Conservation (phyloP, 2,888 invertebrate species). For the Caenorhabditis doughertyi region DNA sequence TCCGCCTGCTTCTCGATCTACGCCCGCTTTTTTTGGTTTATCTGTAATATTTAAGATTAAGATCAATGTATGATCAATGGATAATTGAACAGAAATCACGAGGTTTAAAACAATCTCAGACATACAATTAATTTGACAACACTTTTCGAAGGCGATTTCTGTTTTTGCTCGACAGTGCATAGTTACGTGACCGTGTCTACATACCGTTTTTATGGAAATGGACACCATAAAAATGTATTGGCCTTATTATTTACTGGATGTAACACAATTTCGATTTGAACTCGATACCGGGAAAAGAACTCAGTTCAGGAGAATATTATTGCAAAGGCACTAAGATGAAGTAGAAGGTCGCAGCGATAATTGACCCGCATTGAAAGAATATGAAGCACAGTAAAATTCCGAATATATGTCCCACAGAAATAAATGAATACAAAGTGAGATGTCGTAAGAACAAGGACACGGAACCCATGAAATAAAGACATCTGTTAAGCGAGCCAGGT, state of each 20-base stretch:
- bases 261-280: background rate
- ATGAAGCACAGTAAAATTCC: background rate
- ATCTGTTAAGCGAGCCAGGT: conserved; percentile 2
- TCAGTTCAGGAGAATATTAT: too few relatives aligned
- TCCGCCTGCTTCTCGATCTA: conserved; percentile 8
- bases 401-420: background rate
- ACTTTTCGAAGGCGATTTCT: too few relatives aligned
- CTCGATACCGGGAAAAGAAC: too few relatives aligned
- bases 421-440: background rate
- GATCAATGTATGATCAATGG: background rate
- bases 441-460: conserved; percentile 7
- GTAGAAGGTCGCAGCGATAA: conserved; percentile 24
- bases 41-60: conserved; percentile 8
- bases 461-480: conserved; percentile 11
- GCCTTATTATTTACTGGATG: too few relatives aligned
- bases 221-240: too few relatives aligned
- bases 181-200: too few relatives aligned
- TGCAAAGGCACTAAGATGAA: too few relatives aligned
- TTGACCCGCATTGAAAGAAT: conserved; percentile 16
- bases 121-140: too few relatives aligned
- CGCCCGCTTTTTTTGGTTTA: conserved; percentile 17
- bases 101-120: too few relatives aligned
- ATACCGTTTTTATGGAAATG: too few relatives aligned
- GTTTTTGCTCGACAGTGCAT: too few relatives aligned
- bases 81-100: background rate